These are phyloP conservation scores for Calliopum simillimum DNA, from an alignment of 2,888 invertebrate species.

Conservation along the genomic window DNA sequence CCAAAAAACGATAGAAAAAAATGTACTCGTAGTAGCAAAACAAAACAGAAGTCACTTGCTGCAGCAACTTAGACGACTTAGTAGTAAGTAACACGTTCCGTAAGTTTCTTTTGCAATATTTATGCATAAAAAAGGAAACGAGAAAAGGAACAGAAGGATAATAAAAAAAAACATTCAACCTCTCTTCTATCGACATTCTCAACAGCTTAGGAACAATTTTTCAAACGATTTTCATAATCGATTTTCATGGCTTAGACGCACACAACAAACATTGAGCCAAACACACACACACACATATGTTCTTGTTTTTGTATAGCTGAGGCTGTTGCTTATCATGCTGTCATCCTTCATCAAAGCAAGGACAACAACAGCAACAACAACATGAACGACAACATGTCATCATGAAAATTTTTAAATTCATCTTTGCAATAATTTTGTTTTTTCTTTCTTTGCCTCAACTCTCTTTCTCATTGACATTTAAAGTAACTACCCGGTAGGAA, in stretches of 20 bases:
- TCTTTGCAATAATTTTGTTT: slow-evolving; percentile 24
- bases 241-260: slow-evolving; percentile 33
- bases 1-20: background rate
- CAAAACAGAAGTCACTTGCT: background rate
- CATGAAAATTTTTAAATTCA: slow-evolving; percentile 29
- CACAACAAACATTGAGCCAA: slow-evolving; percentile 18
- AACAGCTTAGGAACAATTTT: slow-evolving; percentile 30
- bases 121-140: too few species aligned
- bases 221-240: slow-evolving; percentile 42
- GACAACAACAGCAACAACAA: slow-evolving; percentile 15
- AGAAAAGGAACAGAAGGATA: background rate
- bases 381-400: slow-evolving; percentile 27
- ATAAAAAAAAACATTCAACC: slow-evolving; percentile 20
- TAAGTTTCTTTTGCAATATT: background rate
- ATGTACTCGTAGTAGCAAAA: background rate
- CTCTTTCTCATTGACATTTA: too few species aligned
- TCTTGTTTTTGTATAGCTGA: slow-evolving; percentile 1
- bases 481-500: too few species aligned
- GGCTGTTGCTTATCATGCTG: slow-evolving; percentile 27
- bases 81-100: background rate
- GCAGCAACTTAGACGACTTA: background rate
- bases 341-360: slow-evolving; percentile 31
- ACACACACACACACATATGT: slow-evolving; percentile 13
- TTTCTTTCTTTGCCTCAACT: too few species aligned
- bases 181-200: slow-evolving; percentile 24